Percentiles rank a stretch among this genome's conserved stretches.
These are phyloP conservation scores for Corythoichthys haematopterus DNA, from an alignment of 2,113 vertebrate species.

Conservation along the genomic window DNA sequence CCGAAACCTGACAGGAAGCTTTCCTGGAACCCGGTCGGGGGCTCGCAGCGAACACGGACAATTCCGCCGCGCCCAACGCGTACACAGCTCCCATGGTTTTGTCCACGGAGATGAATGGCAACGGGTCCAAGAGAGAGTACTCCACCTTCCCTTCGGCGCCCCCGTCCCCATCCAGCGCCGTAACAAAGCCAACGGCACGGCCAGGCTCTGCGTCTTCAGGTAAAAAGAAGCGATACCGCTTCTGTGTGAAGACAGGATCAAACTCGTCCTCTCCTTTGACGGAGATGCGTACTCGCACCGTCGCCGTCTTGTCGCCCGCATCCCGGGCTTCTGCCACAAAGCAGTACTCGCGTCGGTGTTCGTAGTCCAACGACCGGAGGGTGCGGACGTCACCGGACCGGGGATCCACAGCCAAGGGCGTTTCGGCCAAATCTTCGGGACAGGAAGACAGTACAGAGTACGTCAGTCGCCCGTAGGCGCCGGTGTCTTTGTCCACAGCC, in stretches of 20 bases:
- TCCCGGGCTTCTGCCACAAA: conserved; percentile 84
- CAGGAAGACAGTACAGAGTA: conserved; percentile 84
- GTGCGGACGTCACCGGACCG: conserved; percentile 83
- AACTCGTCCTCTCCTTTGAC: conserved; percentile 88
- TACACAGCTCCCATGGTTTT: conserved; percentile 80
- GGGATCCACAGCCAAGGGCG: conserved; percentile 79
- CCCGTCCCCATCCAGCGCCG: conserved; percentile 81
- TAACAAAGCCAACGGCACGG: conserved; percentile 79
- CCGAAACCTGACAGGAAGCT: conserved; percentile 73
- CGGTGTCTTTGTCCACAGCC: conserved; percentile 85
- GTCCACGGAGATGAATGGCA: conserved; percentile 80
- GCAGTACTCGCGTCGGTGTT: conserved; percentile 78
- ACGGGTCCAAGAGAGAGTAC: conserved; percentile 76
- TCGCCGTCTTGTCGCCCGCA: conserved; percentile 77
- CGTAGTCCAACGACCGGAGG: conserved; percentile 83
- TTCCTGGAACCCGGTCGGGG: conserved; percentile 78
- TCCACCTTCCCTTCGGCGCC: conserved; percentile 82
- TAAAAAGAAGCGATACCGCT: conserved; percentile 80
- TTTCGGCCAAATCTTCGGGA: conserved; percentile 67
- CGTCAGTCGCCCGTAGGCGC: conserved; percentile 80
- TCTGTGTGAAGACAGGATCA: conserved; percentile 83
- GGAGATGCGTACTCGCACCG: conserved; percentile 73
- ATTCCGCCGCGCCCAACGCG: conserved; percentile 70
- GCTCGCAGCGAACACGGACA: conserved; percentile 79
- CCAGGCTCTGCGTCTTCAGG: conserved; percentile 66